Conservation (phyloP, 2,797 vertebrate species). For the Chaetophractus vellerosus region DNA sequence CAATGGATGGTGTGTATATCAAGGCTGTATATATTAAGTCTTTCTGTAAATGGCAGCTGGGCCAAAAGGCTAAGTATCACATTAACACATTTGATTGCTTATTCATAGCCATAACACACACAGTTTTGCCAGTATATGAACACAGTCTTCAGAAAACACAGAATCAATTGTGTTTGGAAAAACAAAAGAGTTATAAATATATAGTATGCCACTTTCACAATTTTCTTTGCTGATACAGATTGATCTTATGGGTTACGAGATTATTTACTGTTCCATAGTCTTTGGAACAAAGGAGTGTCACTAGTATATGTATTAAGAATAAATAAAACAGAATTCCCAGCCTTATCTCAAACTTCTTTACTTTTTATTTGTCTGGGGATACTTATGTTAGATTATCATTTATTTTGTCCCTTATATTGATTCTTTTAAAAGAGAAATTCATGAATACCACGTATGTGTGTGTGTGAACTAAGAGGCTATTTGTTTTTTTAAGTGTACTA, state of each 20-base stretch:
- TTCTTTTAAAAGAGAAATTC: slow-evolving; percentile 46
- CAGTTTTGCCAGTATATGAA: background rate
- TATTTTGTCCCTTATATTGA: slow-evolving; percentile 22
- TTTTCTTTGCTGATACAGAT: background rate
- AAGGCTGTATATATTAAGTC: background rate
- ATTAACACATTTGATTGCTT: background rate
- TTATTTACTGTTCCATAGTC: background rate
- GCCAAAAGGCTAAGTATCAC: background rate
- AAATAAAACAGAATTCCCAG: background rate
- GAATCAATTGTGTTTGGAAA: background rate
- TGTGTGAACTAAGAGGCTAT: background rate
- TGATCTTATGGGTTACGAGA: background rate
- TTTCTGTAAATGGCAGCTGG: background rate
- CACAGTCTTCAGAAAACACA: background rate
- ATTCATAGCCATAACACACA: background rate
- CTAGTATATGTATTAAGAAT: background rate
- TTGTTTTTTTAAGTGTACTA: background rate
- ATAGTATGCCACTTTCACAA: background rate
- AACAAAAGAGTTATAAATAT: background rate
- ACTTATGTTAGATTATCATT: background rate
- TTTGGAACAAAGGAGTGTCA: background rate
- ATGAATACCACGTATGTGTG: background rate
- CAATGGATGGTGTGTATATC: background rate
- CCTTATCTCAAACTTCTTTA: background rate
- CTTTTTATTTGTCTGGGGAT: background rate